Conservation (phyloP, 2,888 invertebrate genomes). For the Exephanes ischioxanthus region DNA sequence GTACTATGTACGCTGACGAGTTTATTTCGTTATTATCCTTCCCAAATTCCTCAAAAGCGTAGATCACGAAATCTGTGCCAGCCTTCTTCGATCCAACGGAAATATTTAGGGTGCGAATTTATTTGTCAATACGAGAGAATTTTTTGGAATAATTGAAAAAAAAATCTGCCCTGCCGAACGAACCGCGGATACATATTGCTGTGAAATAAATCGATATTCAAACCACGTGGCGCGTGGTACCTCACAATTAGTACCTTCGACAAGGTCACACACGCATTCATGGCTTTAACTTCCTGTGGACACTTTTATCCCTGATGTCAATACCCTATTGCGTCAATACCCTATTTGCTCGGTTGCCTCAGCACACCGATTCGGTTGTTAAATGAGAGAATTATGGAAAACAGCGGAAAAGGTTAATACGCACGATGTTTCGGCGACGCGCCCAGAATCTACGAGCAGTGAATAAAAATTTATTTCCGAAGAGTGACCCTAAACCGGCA, state of each 20-base stretch:
- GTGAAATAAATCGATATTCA: conserved; percentile 22
- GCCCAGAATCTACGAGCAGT: not conserved
- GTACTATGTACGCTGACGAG: conserved; percentile 74
- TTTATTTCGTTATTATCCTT: conserved; percentile 36
- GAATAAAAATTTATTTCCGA: conserved; percentile 6
- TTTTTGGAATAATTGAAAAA: not conserved
- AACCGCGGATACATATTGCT: not conserved
- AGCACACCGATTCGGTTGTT: conserved; percentile 73
- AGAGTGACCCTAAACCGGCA: not conserved
- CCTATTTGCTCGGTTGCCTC: conserved; percentile 12
- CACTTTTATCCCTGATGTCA: conserved; percentile 34
- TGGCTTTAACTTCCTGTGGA: conserved; percentile 44
- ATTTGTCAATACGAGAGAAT: not conserved
- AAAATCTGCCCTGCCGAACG: not conserved
- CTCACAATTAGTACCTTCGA: conserved; percentile 1
- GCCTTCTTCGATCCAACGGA: not conserved
- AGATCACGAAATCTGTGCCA: not conserved
- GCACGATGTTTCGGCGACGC: not conserved
- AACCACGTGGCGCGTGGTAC: conserved; percentile 3
- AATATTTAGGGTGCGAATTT: not conserved
- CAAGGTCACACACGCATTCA: conserved; percentile 6
- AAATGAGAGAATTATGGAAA: conserved; percentile 81
- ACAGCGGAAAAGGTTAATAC: conserved; percentile 67
- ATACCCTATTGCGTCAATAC: conserved; percentile 39
- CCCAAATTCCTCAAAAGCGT: not conserved